Base-by-base conservation (phyloP, 2,113 vertebrate species). In the Rhynchomys soricoides region DNA sequence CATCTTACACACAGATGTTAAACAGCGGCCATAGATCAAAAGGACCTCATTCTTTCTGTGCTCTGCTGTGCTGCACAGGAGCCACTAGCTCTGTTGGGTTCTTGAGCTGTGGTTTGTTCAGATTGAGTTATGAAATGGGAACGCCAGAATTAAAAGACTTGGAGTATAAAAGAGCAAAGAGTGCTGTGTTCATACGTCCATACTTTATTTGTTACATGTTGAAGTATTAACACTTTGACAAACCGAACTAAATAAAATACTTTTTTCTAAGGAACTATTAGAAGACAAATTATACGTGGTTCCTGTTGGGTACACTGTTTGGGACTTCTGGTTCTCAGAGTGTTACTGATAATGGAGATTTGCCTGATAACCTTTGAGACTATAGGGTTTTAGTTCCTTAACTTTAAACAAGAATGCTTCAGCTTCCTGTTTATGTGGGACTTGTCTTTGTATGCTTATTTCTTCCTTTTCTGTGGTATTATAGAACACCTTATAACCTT, bases 201-300 rank as follows among this genome's bases (percentile, higher is more conserved):
- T 89, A 40, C 55, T 81, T 86, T 86, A 50, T 88, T 55, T 62
- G 45, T 87, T 88, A 90, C 8, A 64, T 97, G 13, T 96, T 94
- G 48, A 91, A 93, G 64, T 93, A 43, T 64, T 95, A 62, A 40
- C 50, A 77, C 22, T 96, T 95, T 86, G 43, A 95, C 37, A 57
- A 71, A 68, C 3, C 90, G 64, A 94, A 22, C 88, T 97, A 92
- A 90, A 57, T 71, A 82, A 66, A 73, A 45, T 83, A 43, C 86
- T n/a, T 75, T 55, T 97, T 87, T 92, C 55, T 37, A 92, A 79
- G 45, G 91, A 78, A 85, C 57, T 85, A 55, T 45, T 83, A 89
- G 71, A 87, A 95, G 7, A 82, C 81, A 88, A n/a, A 81, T 85
- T 3, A 2, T 71, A 16, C 34, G 0, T 83, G 52, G 7, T 55